Percentiles rank a stretch among this genome's conserved stretches.
phyloP scores from a whole-genome alignment of 2,797 vertebrate species.

The Coilia nasus region DNA sequence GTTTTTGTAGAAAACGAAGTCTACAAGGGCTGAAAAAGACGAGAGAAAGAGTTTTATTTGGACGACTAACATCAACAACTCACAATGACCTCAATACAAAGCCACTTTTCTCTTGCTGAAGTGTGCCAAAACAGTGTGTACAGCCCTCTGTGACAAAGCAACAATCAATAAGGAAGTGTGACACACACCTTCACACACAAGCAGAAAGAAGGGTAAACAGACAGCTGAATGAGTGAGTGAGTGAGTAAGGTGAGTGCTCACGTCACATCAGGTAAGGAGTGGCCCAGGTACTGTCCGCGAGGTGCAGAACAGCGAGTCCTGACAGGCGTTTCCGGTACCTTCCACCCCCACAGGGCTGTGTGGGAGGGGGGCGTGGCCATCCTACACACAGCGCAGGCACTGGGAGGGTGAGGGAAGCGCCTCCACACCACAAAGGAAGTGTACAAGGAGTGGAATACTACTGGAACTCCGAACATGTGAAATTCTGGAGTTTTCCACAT shows the following conservation, averaged over 20 bases:
- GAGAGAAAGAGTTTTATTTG: background rate
- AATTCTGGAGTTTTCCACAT: slow-evolving; percentile 47
- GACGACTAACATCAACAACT: background rate
- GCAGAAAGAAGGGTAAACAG: background rate
- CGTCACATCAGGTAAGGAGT: slow-evolving; percentile 72
- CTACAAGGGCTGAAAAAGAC: background rate
- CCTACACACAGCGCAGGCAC: slow-evolving; percentile 55
- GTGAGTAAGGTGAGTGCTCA: slow-evolving; percentile 18
- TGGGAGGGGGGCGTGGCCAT: slow-evolving; percentile 61
- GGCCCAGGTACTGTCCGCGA: slow-evolving; percentile 58
- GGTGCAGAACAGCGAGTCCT: slow-evolving; percentile 52
- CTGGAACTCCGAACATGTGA: slow-evolving; percentile 25
- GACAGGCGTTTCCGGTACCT: slow-evolving; percentile 68
- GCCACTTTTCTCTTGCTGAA: background rate
- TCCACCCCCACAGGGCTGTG: slow-evolving; percentile 59
- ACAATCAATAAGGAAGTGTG: slow-evolving; percentile 15
- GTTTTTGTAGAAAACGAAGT: background rate
- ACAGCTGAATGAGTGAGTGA: background rate
- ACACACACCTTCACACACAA: slow-evolving; percentile 11
- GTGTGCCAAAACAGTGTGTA: background rate
- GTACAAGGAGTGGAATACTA: slow-evolving; percentile 63
- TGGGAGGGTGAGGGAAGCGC: slow-evolving; percentile 53
- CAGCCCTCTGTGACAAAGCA: background rate
- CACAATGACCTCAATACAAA: background rate
- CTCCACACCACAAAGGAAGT: slow-evolving; percentile 59